A percentile compares a stretch with the other conserved stretches of the same genome.
Conservation (phyloP, 37 sponge, comb jelly and placozoan species). For the Aplysina aerophoba region DNA sequence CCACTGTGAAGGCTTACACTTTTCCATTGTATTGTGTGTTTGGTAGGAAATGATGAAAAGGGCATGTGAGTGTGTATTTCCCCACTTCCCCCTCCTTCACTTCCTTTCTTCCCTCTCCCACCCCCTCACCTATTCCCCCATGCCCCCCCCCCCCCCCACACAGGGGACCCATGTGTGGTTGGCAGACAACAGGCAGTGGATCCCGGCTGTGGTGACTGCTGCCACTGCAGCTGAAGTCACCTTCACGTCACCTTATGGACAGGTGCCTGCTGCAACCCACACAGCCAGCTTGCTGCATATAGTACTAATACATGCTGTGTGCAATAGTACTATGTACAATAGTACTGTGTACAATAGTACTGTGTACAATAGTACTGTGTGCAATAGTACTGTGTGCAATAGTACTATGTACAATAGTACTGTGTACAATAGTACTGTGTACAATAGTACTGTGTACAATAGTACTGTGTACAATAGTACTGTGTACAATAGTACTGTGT, state of each 20-base stretch:
- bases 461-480: neutral
- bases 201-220: slow-evolving; percentile 49
- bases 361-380: neutral
- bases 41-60: too few species aligned
- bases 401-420: neutral
- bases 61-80: neutral
- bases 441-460: too few species aligned
- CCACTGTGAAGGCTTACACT: too few species aligned
- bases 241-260: slow-evolving; percentile 71
- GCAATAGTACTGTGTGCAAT: neutral
- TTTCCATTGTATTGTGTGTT: too few species aligned
- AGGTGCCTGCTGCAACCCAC: slow-evolving; percentile 39
- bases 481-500: neutral
- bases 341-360: neutral
- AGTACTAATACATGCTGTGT: neutral
- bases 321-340: neutral
- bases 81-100: neutral
- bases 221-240: slow-evolving; percentile 49
- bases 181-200: slow-evolving; percentile 44
- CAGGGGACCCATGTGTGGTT: slow-evolving; percentile 82
- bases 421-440: neutral
- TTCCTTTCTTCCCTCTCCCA: neutral
- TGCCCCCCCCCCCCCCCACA: neutral
- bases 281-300: neutral
- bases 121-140: too few species aligned